These are phyloP conservation scores for Pteropus alecto DNA, from an alignment of 2,113 vertebrate species.

Conservation along the genomic window DNA sequence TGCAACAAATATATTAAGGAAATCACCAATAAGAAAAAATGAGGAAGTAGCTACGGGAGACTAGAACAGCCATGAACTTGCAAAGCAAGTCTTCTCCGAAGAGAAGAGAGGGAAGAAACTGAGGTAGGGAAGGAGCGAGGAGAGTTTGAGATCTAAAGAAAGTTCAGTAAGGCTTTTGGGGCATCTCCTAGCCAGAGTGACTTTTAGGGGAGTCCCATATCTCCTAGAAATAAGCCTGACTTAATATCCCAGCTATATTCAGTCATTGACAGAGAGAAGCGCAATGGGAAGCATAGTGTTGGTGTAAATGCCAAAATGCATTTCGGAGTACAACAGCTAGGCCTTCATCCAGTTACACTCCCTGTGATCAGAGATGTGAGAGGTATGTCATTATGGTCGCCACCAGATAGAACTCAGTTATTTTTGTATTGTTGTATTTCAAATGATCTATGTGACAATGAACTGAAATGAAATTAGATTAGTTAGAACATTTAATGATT, in stretches of 20 bases:
- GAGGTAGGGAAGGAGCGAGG: fast-evolving
- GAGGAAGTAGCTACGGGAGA: neutral
- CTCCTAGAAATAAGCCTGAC: neutral
- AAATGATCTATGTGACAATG: neutral
- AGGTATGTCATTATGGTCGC: neutral
- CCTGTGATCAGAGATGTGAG: neutral
- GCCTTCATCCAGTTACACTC: neutral
- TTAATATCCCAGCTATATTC: neutral
- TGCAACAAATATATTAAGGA: neutral
- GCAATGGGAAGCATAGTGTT: neutral
- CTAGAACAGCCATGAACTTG: neutral
- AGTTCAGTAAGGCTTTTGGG: neutral
- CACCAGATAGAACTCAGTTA: neutral
- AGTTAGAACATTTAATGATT: neutral
- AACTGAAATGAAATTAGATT: neutral
- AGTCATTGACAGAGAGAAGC: neutral
- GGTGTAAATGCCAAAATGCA: neutral
- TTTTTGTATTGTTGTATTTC: neutral
- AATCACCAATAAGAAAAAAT: neutral
- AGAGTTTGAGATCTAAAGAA: neutral
- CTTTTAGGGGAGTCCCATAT: neutral
- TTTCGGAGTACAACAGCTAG: neutral
- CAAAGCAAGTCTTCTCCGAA: neutral
- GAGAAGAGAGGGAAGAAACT: neutral
- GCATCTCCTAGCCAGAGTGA: neutral